Evolutionary conservation across 2,888 invertebrate species (phyloP), one percentile per base, ranked within the genome.

Genomic region (Bursaphelenchus okinawaensis): DNA sequence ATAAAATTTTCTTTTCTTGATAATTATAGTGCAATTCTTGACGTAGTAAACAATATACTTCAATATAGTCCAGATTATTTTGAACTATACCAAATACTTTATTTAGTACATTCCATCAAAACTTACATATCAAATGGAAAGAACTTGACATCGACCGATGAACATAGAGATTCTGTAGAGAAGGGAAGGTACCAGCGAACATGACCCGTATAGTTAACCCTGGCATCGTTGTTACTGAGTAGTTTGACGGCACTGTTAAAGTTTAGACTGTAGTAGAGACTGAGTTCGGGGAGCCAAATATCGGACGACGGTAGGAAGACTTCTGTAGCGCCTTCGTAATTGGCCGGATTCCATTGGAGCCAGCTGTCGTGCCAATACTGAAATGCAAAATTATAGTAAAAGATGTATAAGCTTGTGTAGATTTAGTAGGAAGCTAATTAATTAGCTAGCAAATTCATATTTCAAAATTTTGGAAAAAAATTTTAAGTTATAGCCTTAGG

Each of bases 351-450:
- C 82, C 82, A 82, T 62, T 74, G 74, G 19, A 82, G 72, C 63
- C 76, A 81, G 51, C 77, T 76, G 67, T 82, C 82, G 55, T 76
- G 72, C 81, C 81, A 82, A 62, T 77, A 80, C 81, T 81, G 73
- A 61, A 81, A 75, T n/a, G n/a, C n/a, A n/a, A n/a, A n/a, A n/a
- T n/a, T n/a, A n/a, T n/a, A n/a, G n/a, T n/a, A n/a, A n/a, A n/a
- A n/a, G n/a, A n/a, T n/a, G n/a, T n/a, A n/a, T n/a, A n/a, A n/a
- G n/a, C n/a, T n/a, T n/a, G n/a, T n/a, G n/a, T n/a, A n/a, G n/a
- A n/a, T n/a, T n/a, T n/a, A n/a, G n/a, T n/a, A n/a, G n/a, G n/a
- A n/a, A n/a, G n/a, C n/a, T n/a, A n/a, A n/a, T n/a, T n/a, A n/a
- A n/a, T n/a, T n/a, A n/a, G n/a, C n/a, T n/a, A n/a, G n/a, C n/a